A percentile compares a stretch with the other conserved stretches of the same genome.
Evolutionary conservation across 1,140 invertebrate genomes (phyloP).

Genomic region (Cydia fagiglandana): DNA sequence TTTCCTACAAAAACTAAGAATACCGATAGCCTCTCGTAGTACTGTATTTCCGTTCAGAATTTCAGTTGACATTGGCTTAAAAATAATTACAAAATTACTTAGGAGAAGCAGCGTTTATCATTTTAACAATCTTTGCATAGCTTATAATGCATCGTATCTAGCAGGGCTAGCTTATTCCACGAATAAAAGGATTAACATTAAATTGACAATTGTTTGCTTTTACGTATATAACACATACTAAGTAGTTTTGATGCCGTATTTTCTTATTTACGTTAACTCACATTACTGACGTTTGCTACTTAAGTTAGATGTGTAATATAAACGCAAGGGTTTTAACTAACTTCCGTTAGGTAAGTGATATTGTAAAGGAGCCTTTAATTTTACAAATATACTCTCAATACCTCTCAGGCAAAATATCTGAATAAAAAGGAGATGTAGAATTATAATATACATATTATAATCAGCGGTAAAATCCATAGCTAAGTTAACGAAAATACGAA

Average conservation of each 20-base stretch:
- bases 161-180: background rate
- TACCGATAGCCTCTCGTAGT: background rate
- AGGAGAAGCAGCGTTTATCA: background rate
- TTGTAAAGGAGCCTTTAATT: background rate
- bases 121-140: background rate
- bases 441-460: too few relatives aligned
- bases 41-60: background rate
- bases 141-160: background rate
- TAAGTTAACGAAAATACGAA: background rate
- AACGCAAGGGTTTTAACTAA: background rate
- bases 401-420: background rate
- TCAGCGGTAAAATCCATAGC: too few relatives aligned
- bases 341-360: background rate
- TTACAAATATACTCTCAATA: background rate
- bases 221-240: background rate
- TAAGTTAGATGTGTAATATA: background rate
- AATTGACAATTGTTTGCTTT: background rate
- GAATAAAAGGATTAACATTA: background rate
- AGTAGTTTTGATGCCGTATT: background rate
- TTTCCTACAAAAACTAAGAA: background rate
- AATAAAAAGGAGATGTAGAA: too few relatives aligned
- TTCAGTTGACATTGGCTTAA: conserved; percentile 1
- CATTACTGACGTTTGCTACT: background rate
- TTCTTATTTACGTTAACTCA: background rate
- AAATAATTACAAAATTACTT: background rate